phyloP scores from a whole-genome alignment of 1,140 invertebrate species.

The Sminthurides bifidus region DNA sequence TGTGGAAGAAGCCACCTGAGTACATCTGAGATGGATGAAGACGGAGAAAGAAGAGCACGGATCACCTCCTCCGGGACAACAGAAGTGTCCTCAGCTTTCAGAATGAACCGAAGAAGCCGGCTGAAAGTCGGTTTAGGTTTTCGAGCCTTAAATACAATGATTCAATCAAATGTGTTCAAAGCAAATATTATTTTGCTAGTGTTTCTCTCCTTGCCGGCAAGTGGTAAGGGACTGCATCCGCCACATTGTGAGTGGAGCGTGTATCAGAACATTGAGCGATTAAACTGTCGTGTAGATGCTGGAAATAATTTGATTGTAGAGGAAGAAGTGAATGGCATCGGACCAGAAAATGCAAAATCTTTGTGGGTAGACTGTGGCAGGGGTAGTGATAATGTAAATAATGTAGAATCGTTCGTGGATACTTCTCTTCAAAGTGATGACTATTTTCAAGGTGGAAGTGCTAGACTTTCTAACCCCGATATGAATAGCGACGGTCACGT shows the following conservation, averaged over 20 bases:
- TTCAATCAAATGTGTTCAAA: conserved; percentile 11
- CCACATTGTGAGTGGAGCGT: conserved; percentile 30
- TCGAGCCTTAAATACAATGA: no score
- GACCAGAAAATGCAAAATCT: conserved; percentile 31
- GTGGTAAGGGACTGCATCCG: conserved; percentile 20
- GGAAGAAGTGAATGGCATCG: conserved; percentile 29
- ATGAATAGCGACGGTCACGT: conserved; percentile 15
- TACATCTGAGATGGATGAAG: no score
- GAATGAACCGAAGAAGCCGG: no score
- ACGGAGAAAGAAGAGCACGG: no score
- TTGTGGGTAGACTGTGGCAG: conserved; percentile 26
- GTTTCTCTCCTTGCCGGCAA: background rate
- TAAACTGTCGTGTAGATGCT: conserved; percentile 25
- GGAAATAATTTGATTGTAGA: conserved; percentile 30
- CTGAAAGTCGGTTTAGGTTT: no score
- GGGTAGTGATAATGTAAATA: no score
- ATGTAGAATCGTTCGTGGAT: no score
- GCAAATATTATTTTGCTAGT: conserved; percentile 6
- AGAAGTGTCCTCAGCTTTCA: no score
- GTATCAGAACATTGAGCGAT: conserved; percentile 26
- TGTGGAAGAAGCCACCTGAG: no score
- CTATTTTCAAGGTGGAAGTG: background rate
- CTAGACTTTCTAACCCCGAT: background rate
- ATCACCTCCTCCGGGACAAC: no score
- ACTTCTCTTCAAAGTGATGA: no score